Conservation (phyloP, 2,888 invertebrate genomes). For the Melitaea athalia region DNA sequence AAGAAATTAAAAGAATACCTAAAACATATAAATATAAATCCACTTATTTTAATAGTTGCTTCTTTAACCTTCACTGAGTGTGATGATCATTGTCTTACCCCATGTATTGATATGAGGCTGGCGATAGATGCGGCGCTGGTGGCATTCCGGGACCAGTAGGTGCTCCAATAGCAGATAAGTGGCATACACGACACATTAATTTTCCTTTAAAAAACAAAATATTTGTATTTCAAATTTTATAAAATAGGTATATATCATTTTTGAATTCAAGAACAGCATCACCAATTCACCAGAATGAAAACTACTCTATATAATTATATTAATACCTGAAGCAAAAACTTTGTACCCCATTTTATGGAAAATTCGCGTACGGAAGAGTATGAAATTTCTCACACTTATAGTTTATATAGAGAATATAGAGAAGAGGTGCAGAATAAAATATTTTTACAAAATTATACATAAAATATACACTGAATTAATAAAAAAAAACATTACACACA, state of each 20-base stretch:
- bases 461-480: no score
- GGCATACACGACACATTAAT: conserved; percentile 96
- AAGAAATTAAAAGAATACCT: neutral
- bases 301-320: no score
- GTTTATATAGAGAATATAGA: no score
- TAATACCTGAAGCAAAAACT: no score
- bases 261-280: neutral
- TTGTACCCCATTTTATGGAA: no score
- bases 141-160: conserved; percentile 86
- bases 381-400: no score
- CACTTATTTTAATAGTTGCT: neutral
- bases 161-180: conserved; percentile 89
- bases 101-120: conserved; percentile 93
- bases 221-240: conserved; percentile 11
- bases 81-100: conserved; percentile 77
- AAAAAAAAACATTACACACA: no score
- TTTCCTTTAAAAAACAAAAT: conserved; percentile 82
- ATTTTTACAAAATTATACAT: no score
- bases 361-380: no score
- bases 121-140: conserved; percentile 90
- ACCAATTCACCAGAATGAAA: neutral
- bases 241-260: neutral
- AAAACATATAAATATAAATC: neutral
- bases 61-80: neutral
- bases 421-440: no score